phyloP scores from a whole-genome alignment of 2,888 invertebrate genomes.

The Hybos culiciformis region DNA sequence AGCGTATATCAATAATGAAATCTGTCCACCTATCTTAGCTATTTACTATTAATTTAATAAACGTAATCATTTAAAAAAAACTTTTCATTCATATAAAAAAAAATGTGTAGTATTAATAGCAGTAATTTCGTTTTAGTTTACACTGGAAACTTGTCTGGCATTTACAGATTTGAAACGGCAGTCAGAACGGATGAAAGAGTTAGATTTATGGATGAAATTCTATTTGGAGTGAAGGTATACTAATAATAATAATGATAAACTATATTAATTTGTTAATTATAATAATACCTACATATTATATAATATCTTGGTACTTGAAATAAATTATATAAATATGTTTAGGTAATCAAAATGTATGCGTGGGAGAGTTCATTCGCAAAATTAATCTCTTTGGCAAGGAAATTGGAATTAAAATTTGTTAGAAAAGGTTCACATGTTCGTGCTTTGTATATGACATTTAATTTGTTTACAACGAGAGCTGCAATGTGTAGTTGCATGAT shows the following conservation, averaged over 20 bases:
- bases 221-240: conserved; percentile 49
- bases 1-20: no score
- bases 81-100: no score
- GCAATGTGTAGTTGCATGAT: conserved; percentile 64
- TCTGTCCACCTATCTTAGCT: no score
- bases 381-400: conserved; percentile 53
- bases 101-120: no score
- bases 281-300: conserved; percentile 27
- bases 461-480: conserved; percentile 67
- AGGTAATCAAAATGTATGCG: conserved; percentile 87
- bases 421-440: conserved; percentile 48
- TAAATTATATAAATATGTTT: no score
- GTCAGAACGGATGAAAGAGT: conserved; percentile 58
- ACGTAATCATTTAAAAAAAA: no score
- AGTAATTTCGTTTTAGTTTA: conserved; percentile 22
- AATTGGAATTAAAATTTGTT: conserved; percentile 46
- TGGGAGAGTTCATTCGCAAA: conserved; percentile 79
- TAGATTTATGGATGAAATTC: conserved; percentile 61
- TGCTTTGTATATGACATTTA: conserved; percentile 57
- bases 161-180: conserved; percentile 39
- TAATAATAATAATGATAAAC: neutral
- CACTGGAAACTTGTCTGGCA: conserved; percentile 23
- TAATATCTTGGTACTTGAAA: no score
- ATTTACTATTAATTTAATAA: no score
- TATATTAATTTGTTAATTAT: neutral